Evolutionary conservation across 2,797 vertebrate genomes (phyloP).

Genomic region (Eremophila alpestris): DNA sequence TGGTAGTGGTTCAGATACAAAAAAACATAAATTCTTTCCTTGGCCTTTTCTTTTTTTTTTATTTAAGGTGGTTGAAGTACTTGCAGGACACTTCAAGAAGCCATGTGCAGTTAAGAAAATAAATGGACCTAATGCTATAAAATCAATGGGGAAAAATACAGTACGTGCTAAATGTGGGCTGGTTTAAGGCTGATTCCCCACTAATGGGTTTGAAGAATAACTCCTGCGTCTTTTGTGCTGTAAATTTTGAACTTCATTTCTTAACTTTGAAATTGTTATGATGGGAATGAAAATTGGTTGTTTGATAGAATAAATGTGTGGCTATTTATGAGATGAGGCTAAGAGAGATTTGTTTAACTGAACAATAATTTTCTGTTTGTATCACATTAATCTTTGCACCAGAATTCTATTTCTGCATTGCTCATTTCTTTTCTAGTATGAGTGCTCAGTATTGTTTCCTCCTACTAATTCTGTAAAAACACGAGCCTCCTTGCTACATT

Average conservation of each 20-base stretch:
- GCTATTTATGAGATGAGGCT: not conserved
- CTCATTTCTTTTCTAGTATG: not conserved
- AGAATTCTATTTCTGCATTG: not conserved
- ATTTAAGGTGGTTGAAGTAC: not conserved
- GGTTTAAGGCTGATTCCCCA: not conserved
- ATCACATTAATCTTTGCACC: not conserved
- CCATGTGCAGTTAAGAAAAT: constrained; percentile 1
- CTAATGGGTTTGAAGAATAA: not conserved
- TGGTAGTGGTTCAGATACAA: not conserved
- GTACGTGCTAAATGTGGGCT: not conserved
- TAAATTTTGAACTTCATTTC: not conserved
- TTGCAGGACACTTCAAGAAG: not conserved
- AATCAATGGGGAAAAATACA: not conserved
- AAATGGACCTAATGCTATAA: not conserved
- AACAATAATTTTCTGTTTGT: constrained; percentile 37
- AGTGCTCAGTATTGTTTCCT: not conserved
- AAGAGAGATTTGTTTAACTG: constrained; percentile 14
- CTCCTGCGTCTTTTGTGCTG: not conserved
- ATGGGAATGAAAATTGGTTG: not conserved
- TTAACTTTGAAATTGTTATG: not conserved
- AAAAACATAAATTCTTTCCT: not conserved
- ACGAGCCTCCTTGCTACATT: not conserved
- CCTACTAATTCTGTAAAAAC: not conserved
- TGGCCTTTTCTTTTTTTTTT: not conserved
- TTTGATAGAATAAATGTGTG: not conserved